Base-by-base conservation (phyloP, 2,113 vertebrate genomes). In the Dunckerocampus dactyliophorus region DNA sequence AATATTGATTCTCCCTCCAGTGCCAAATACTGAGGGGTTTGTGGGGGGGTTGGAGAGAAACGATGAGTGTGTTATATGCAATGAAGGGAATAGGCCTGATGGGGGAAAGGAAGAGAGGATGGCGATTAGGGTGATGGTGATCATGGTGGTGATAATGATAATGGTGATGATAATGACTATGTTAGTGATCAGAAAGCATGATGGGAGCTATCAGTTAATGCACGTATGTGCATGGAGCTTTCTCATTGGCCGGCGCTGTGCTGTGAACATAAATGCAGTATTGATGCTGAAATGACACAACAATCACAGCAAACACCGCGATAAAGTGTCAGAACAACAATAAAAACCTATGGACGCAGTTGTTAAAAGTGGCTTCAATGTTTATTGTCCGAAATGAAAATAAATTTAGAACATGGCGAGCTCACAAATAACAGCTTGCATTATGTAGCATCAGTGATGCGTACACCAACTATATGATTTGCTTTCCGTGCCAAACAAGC, bases 1-100 rank as follows among this genome's bases (percentile, higher is more conserved):
- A 88, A 85, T 87, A 88, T 88, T 85, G 87, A 88, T 87, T 87
- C 85, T 82, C 79, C 82, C 84, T 88, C 85, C 77, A 77, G 83
- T 80, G 81, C 74, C 82, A 74, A 85, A 83, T 75, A 77, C 74
- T 81, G 80, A 69, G 59, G 61, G 50, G 58, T 12, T 12, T 8
- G 31, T n/a, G 51, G 3, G 48, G 8, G 51, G 4, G 6, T 13
- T 14, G 39, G 12, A 59, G 66, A 66, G 65, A 63, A 70, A 47
- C 65, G 67, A 69, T 57, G 72, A 76, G 79, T 19, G 63, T 56
- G 77, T 80, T 76, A 67, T 39, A 73, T 47, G 72, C 73, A 69
- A 72, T 79, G 77, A 81, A 71, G 55, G 81, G 82, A 85, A 84
- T 70, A 80, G 74, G 69, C 74, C 79, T 78, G 82, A 82, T 80